Evolutionary conservation across 2,888 invertebrate genomes (phyloP).

Genomic region (Masnerella sp.): DNA sequence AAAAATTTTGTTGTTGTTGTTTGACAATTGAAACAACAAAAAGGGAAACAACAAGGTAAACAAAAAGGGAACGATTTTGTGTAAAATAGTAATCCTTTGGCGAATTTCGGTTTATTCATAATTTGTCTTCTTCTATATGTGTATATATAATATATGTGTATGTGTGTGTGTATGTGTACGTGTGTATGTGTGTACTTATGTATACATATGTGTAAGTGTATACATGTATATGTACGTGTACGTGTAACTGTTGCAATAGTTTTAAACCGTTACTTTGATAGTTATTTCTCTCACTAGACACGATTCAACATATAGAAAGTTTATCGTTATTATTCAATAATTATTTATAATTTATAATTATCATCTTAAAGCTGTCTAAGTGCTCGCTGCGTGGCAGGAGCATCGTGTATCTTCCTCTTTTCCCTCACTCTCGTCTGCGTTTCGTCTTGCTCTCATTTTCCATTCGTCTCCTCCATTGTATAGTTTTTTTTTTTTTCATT

Average conservation of each 20-base stretch:
- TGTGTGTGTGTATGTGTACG: slow-evolving; percentile 10
- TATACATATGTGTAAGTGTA: slow-evolving; percentile 63
- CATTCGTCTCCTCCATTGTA: slow-evolving; percentile 40
- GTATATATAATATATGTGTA: slow-evolving; percentile 21
- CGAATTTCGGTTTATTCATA: slow-evolving; percentile 45
- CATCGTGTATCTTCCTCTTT: slow-evolving; percentile 63
- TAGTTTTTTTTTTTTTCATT: neutral
- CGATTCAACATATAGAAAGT: slow-evolving; percentile 77
- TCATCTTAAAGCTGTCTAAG: slow-evolving; percentile 77
- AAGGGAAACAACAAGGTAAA: neutral
- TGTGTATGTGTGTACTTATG: slow-evolving; percentile 46
- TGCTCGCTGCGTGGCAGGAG: slow-evolving; percentile 76
- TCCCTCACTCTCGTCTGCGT: slow-evolving; percentile 38
- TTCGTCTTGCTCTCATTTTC: neutral
- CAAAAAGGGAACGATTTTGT: slow-evolving; percentile 42
- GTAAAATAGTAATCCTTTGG: slow-evolving; percentile 58
- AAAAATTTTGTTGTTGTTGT: slow-evolving; percentile 2
- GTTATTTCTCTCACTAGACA: slow-evolving; percentile 75
- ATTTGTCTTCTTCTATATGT: slow-evolving; percentile 40
- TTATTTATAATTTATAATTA: slow-evolving; percentile 76
- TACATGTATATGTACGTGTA: slow-evolving; percentile 57
- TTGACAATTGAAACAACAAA: slow-evolving; percentile 4
- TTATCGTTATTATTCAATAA: slow-evolving; percentile 76
- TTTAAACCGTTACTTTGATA: slow-evolving; percentile 71
- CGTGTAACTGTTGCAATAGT: slow-evolving; percentile 68